Evolutionary conservation across 2,888 invertebrate species (phyloP).

Genomic region (Noctua janthe): DNA sequence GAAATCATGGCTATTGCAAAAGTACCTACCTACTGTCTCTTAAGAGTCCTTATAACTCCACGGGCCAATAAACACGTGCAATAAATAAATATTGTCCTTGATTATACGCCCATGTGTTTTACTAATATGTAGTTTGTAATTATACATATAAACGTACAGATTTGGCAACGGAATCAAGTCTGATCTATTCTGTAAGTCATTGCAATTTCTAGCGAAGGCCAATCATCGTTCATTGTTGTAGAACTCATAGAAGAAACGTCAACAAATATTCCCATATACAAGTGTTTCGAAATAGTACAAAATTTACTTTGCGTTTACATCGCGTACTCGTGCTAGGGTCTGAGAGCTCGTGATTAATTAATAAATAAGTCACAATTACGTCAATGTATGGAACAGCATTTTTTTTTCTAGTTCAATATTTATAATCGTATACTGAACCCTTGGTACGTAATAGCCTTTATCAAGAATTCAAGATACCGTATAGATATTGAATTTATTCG

Average conservation of each 20-base stretch:
- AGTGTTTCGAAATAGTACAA: neutral
- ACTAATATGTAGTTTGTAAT: neutral
- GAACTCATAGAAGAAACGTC: neutral
- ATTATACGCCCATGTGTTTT: neutral
- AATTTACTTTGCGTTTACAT: no score
- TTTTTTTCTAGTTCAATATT: neutral
- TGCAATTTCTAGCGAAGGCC: slow-evolving; percentile 27
- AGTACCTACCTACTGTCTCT: no score
- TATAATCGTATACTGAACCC: neutral
- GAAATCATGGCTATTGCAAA: no score
- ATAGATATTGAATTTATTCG: neutral
- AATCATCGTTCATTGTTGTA: neutral
- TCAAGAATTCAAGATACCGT: neutral
- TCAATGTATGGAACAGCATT: no score
- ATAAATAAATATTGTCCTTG: slow-evolving; percentile 11
- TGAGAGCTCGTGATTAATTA: no score
- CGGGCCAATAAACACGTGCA: neutral
- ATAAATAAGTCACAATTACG: no score
- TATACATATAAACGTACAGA: neutral
- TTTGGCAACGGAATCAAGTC: slow-evolving; percentile 22
- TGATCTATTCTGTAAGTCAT: slow-evolving; percentile 20
- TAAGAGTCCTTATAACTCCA: no score
- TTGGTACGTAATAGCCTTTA: neutral
- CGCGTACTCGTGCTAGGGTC: no score
- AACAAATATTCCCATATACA: neutral